These are phyloP conservation scores for Leistus spinibarbis DNA, from an alignment of 2,888 invertebrate genomes.

Conservation along the genomic window DNA sequence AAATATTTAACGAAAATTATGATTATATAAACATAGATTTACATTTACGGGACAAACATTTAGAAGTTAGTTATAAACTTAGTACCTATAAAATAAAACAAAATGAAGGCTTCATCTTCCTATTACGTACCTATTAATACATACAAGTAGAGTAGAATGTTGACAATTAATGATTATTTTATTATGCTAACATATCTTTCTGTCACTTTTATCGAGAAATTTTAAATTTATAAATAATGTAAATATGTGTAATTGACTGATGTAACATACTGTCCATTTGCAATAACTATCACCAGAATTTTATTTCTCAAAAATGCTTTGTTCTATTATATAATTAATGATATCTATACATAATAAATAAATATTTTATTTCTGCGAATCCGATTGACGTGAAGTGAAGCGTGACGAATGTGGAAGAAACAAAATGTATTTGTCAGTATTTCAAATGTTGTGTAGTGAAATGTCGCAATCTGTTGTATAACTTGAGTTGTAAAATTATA, in stretches of 20 bases:
- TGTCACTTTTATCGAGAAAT: not conserved
- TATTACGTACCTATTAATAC: conserved; percentile 25
- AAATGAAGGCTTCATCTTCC: conserved; percentile 25
- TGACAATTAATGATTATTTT: conserved; percentile 11
- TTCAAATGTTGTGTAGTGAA: conserved; percentile 22
- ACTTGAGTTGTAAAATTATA: conserved; percentile 37
- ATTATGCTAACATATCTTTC: not conserved
- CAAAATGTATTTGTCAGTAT: conserved; percentile 24
- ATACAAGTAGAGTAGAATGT: conserved; percentile 31
- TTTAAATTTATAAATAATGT: not conserved
- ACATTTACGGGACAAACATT: conserved; percentile 30
- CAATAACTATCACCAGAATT: conserved; percentile 21
- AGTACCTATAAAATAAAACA: conserved; percentile 8
- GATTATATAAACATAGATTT: not conserved
- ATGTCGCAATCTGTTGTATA: conserved; percentile 32
- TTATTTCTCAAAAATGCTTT: conserved; percentile 9
- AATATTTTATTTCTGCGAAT: not conserved
- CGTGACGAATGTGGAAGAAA: not conserved
- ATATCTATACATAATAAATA: not conserved
- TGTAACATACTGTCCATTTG: conserved; percentile 35
- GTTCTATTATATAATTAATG: not conserved
- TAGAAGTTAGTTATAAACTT: conserved; percentile 21
- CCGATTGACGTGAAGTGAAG: not conserved
- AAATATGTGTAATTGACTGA: conserved; percentile 28
- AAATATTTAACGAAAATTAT: not conserved